Evolutionary conservation across 2,888 invertebrate genomes (phyloP).

Genomic region (Thymelicus lineola): DNA sequence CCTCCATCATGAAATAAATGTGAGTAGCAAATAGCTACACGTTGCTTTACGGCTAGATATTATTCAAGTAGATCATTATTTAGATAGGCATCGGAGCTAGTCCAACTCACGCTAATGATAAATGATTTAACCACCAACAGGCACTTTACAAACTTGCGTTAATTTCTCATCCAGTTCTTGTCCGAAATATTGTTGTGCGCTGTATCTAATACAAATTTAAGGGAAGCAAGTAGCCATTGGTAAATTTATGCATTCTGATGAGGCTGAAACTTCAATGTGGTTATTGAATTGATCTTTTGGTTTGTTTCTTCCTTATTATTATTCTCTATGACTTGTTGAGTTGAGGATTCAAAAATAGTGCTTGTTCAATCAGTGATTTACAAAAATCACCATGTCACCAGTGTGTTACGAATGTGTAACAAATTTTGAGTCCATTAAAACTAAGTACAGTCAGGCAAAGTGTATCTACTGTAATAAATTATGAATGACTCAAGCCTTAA

Average conservation of each 20-base stretch:
- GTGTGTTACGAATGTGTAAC: too few relatives aligned
- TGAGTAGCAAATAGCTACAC: background rate
- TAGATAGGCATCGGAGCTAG: slow-evolving; percentile 18
- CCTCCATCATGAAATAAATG: background rate
- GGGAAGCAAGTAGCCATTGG: background rate
- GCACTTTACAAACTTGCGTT: slow-evolving; percentile 51
- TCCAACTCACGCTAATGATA: slow-evolving; percentile 50
- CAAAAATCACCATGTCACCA: too few relatives aligned
- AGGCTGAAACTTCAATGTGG: background rate
- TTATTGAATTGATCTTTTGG: background rate
- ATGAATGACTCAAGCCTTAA: too few relatives aligned
- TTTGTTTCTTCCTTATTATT: too few relatives aligned
- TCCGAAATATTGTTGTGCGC: slow-evolving; percentile 48
- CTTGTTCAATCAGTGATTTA: too few relatives aligned
- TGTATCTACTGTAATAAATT: too few relatives aligned
- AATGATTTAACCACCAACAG: slow-evolving; percentile 58
- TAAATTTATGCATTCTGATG: background rate
- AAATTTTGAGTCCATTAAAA: too few relatives aligned
- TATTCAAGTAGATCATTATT: slow-evolving; percentile 19
- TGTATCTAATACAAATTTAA: background rate
- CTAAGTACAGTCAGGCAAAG: too few relatives aligned
- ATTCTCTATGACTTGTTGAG: too few relatives aligned
- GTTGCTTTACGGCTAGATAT: background rate
- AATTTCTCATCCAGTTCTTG: slow-evolving; percentile 59
- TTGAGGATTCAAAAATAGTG: too few relatives aligned